A percentile compares a stretch with the other conserved stretches of the same genome.
Evolutionary conservation across 2,888 invertebrate species (phyloP).

Genomic region (Scelioninae gen. 1): DNA sequence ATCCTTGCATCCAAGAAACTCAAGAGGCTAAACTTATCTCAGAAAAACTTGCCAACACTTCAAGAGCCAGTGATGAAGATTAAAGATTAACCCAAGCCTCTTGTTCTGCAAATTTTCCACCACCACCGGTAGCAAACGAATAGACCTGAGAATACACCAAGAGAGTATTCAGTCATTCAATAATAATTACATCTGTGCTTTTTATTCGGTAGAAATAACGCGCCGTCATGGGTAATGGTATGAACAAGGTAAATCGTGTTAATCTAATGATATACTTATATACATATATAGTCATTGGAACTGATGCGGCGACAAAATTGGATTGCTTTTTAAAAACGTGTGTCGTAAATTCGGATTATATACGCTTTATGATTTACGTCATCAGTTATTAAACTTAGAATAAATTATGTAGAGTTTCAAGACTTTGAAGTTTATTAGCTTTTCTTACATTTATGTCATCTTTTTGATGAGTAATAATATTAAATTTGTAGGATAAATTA

Average conservation of each 20-base stretch:
- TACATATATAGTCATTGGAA: not conserved
- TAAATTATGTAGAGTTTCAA: not conserved
- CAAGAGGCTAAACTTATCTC: constrained; percentile 57
- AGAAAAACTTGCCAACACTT: constrained; percentile 42
- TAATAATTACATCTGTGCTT: constrained; percentile 35
- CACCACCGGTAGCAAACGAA: constrained; percentile 8
- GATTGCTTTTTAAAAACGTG: not conserved
- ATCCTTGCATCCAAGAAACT: constrained; percentile 58
- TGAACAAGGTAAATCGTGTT: constrained; percentile 90
- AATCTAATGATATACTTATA: not conserved
- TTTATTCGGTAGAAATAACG: constrained; percentile 4
- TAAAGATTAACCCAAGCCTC: constrained; percentile 47
- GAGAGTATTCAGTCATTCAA: constrained; percentile 11
- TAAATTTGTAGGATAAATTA: too few species aligned
- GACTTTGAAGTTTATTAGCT: too few species aligned
- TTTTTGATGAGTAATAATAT: too few species aligned
- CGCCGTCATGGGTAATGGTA: constrained; percentile 92
- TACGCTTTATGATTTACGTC: not conserved
- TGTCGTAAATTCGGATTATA: not conserved
- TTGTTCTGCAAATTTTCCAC: constrained; percentile 31
- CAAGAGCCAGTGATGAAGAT: constrained; percentile 52
- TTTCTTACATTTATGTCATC: too few species aligned
- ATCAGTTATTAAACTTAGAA: not conserved
- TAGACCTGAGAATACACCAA: not conserved
- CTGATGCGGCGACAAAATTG: not conserved